Evolutionary conservation across 2,797 vertebrate genomes (phyloP).

Genomic region (Poliocrania exsul): DNA sequence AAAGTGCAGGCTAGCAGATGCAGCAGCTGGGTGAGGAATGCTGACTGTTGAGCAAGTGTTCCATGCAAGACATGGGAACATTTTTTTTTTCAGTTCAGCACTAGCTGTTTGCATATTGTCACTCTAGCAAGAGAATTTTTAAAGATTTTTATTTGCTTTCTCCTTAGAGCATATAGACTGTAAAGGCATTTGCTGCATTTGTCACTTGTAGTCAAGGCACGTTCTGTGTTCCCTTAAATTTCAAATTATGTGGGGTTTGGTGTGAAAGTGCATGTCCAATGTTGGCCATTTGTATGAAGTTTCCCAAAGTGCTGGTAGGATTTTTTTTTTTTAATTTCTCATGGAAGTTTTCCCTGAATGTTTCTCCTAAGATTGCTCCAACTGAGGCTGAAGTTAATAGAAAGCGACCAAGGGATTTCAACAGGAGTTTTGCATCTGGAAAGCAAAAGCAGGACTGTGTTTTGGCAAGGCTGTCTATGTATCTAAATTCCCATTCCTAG

Average conservation of each 20-base stretch:
- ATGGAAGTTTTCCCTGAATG: not conserved
- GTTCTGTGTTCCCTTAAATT: not conserved
- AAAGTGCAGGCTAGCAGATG: not conserved
- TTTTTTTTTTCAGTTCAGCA: not conserved
- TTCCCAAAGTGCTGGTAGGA: not conserved
- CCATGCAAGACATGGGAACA: not conserved
- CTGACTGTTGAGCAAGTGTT: not conserved
- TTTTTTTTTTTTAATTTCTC: not conserved
- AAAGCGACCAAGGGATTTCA: not conserved
- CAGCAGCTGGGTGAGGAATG: not conserved
- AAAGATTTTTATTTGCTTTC: not conserved
- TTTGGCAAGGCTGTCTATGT: not conserved
- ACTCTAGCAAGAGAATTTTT: not conserved
- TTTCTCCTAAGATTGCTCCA: not conserved
- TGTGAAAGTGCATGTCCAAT: not conserved
- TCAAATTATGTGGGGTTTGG: not conserved
- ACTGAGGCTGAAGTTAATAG: not conserved
- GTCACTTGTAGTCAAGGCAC: not conserved
- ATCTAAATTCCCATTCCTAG: not conserved
- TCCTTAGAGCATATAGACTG: not conserved
- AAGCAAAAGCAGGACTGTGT: not conserved
- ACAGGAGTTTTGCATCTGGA: not conserved
- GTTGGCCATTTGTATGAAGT: not conserved
- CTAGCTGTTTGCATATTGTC: not conserved
- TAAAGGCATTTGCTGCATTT: not conserved